Conservation (phyloP, 1,140 invertebrate genomes). For the Meloidogyne exigua region DNA sequence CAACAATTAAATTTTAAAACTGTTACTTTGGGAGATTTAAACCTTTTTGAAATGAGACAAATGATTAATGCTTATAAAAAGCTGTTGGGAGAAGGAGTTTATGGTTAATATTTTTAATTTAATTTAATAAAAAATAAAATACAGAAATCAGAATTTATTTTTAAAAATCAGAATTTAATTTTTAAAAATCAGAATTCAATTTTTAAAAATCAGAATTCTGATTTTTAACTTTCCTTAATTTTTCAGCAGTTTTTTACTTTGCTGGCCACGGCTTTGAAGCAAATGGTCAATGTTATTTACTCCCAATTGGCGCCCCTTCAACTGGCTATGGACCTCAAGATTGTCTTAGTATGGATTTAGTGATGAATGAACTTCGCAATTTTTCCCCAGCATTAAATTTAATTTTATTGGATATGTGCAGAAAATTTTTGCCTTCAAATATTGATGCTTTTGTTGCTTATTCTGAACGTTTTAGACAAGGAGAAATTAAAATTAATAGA, state of each 20-base stretch:
- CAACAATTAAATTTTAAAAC: conserved; percentile 66
- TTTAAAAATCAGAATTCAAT: too few relatives aligned
- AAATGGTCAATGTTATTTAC: conserved; percentile 65
- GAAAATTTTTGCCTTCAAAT: conserved; percentile 62
- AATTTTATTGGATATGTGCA: conserved; percentile 67
- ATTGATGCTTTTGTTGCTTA: conserved; percentile 54
- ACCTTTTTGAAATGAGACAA: conserved; percentile 64
- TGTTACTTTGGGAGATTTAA: conserved; percentile 66
- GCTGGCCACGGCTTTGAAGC: conserved; percentile 67
- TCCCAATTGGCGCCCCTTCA: conserved; percentile 66
- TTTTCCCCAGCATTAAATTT: conserved; percentile 64
- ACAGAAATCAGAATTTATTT: background rate
- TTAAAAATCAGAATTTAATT: conserved; percentile 10
- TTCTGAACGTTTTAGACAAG: conserved; percentile 53
- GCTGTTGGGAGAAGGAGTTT: conserved; percentile 65
- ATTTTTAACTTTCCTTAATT: background rate
- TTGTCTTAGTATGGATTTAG: conserved; percentile 64
- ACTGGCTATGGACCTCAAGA: conserved; percentile 60
- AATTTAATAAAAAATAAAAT: conserved; percentile 4
- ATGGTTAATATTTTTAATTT: conserved; percentile 52
- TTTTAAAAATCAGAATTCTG: background rate
- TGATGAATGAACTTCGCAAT: conserved; percentile 61
- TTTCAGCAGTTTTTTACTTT: conserved; percentile 66
- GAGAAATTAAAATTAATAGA: conserved; percentile 51
- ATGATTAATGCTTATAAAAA: conserved; percentile 65